Evolutionary conservation across 2,888 invertebrate species (phyloP).

Genomic region (Chrysopilus asiliformis): DNA sequence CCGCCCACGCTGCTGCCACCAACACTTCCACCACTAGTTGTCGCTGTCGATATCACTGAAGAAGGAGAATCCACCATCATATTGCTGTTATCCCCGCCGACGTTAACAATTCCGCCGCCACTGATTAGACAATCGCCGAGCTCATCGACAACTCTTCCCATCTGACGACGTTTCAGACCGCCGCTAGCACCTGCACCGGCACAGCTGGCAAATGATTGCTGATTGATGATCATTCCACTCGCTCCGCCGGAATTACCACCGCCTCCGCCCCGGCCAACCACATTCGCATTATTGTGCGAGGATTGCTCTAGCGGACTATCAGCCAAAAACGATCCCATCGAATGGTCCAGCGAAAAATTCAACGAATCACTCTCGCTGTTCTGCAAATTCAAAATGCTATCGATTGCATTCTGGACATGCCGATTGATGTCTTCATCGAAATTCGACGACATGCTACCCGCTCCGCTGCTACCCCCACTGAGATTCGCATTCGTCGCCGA

Average conservation of each 20-base stretch:
- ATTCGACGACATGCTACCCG: conserved; percentile 23
- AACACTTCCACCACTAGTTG: conserved; percentile 12
- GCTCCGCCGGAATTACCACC: neutral
- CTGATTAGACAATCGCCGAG: conserved; percentile 33
- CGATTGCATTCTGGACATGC: conserved; percentile 68
- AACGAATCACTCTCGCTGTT: conserved; percentile 36
- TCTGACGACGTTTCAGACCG: conserved; percentile 16
- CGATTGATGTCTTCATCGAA: conserved; percentile 55
- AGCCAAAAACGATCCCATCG: conserved; percentile 32
- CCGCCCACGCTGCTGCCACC: conserved; percentile 8
- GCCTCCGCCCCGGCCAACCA: conserved; percentile 5
- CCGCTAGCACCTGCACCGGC: conserved; percentile 11
- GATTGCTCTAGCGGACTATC: conserved; percentile 27
- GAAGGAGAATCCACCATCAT: conserved; percentile 19
- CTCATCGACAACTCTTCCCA: conserved; percentile 23
- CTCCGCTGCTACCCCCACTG: conserved; percentile 15
- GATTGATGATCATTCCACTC: neutral
- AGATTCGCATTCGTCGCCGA: conserved; percentile 12
- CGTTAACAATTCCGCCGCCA: conserved; percentile 10
- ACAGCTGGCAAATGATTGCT: conserved; percentile 7
- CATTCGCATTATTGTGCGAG: conserved; percentile 7
- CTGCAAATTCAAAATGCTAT: conserved; percentile 62
- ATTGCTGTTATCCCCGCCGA: conserved; percentile 20
- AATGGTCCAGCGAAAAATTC: conserved; percentile 30
- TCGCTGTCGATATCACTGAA: conserved; percentile 15